Evolutionary conservation across 2,888 invertebrate genomes (phyloP).

Genomic region (Dynastes maya): DNA sequence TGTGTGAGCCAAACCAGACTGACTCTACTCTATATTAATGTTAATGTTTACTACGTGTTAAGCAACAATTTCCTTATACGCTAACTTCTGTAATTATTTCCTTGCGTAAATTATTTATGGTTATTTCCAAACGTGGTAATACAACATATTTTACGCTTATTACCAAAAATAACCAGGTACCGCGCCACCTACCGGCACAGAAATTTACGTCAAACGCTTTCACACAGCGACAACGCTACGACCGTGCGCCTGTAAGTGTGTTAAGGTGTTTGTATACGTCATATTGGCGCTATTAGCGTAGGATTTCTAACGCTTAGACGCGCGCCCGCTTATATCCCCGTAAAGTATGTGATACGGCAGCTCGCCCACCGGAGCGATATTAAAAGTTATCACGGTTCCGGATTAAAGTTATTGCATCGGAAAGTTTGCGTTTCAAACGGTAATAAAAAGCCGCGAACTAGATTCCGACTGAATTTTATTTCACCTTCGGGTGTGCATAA

Average conservation of each 20-base stretch:
- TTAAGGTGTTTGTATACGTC: neutral
- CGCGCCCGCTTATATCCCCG: neutral
- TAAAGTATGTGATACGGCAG: conserved; percentile 28
- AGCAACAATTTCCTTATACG: too few species aligned
- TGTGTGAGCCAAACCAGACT: too few species aligned
- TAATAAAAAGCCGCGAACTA: conserved; percentile 43
- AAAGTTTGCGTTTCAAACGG: conserved; percentile 45
- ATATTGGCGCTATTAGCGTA: conserved; percentile 9
- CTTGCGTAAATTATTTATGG: neutral
- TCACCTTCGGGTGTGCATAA: conserved; percentile 43
- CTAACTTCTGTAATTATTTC: neutral
- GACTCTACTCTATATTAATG: too few species aligned
- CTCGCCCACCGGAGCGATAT: conserved; percentile 15
- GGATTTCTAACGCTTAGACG: conserved; percentile 12
- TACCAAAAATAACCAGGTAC: conserved; percentile 5
- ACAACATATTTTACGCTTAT: conserved; percentile 8
- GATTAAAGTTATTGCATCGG: conserved; percentile 45
- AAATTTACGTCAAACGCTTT: conserved; percentile 6
- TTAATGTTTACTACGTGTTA: too few species aligned
- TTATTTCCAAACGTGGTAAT: neutral
- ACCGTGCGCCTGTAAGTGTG: neutral
- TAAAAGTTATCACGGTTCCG: conserved; percentile 46
- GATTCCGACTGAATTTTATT: conserved; percentile 41
- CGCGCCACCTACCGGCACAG: conserved; percentile 7
- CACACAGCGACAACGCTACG: neutral